A percentile compares a stretch with the other conserved stretches of the same genome.
These are phyloP conservation scores for Elmis aenea DNA, from an alignment of 2,888 invertebrate genomes.

Conservation along the genomic window DNA sequence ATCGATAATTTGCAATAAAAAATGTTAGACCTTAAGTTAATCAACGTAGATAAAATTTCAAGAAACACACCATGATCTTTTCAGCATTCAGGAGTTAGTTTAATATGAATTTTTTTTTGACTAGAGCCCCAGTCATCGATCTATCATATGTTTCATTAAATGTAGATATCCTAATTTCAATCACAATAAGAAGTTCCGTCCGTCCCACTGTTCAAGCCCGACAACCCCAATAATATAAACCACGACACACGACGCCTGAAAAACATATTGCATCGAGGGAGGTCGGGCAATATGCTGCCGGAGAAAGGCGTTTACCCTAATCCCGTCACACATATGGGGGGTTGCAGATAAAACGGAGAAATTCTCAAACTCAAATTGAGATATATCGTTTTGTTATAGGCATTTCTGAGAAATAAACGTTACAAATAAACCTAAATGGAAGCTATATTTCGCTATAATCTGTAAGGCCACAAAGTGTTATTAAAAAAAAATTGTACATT, in stretches of 20 bases:
- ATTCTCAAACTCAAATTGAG: slow-evolving; percentile 21
- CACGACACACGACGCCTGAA: slow-evolving; percentile 38
- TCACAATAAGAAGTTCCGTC: slow-evolving; percentile 2
- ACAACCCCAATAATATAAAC: slow-evolving; percentile 38
- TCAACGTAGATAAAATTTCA: no score
- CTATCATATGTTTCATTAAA: background rate
- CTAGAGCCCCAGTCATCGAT: no score
- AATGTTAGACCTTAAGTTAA: no score
- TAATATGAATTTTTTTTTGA: no score
- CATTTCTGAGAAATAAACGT: no score
- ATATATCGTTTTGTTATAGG: slow-evolving; percentile 19
- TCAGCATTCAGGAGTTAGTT: no score
- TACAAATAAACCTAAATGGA: no score
- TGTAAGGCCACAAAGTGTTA: no score
- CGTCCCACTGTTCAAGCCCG: background rate
- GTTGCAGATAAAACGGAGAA: slow-evolving; percentile 15
- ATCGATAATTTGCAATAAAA: no score
- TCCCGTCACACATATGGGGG: slow-evolving; percentile 27
- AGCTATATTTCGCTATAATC: no score
- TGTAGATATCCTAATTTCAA: slow-evolving; percentile 1
- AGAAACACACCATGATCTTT: no score
- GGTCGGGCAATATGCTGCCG: slow-evolving; percentile 28
- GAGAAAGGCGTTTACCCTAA: slow-evolving; percentile 27
- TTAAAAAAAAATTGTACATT: no score
- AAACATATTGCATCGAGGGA: slow-evolving; percentile 30